Base-by-base conservation (phyloP, 2,888 invertebrate species). In the Cheilosia urbana region DNA sequence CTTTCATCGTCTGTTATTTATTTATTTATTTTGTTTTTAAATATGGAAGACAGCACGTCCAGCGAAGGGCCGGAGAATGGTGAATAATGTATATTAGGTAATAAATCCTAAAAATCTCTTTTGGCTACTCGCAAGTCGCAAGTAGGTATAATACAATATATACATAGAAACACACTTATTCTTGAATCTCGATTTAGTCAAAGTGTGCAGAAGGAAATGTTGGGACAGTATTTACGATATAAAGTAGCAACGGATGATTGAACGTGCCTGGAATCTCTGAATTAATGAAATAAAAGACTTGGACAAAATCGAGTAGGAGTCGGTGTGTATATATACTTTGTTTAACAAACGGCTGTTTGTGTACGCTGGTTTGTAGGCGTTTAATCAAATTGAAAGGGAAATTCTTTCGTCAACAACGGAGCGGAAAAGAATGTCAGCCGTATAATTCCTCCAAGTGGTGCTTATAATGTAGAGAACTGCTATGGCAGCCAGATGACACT, bases 281-380 rank as follows among this genome's bases (percentile, higher is more conserved):
- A 15, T 37, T n/a, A 53, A n/a, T 6, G n/a, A 51, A 37, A 65
- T 37, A 65, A 21, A 17, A 27, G 49, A 49, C 49, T 49, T 47
- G n/a, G 11, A 21, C 21, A 21, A 49, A 49, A 21, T 49, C 19
- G 49, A 49, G 49, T 13, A 21, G 49, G 49, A 49, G 49, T 49
- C 7, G 17, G 42, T 42, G 42, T 42, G n/a, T 42, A 6, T 42
- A 45, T 17, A 45, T 45, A 6, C 17, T 21, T 9, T 49, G 21
- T 21, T 13, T 13, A 49, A 13, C 49, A 21, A 49, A 21, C 11
- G 21, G 4, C 17, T 49, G 21, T 21, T 49, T 49, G 2, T 49
- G 19, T 21, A 9, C 49, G n/a, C 9, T 13, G 19, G 49, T 15
- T n/a, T 49, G 49, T 49, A 49, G 49, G 49, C 49, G 49, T 21